Evolutionary conservation across 2,113 vertebrate species (phyloP), one percentile per base, ranked within the genome.

Genomic region (Excalfactoria chinensis): DNA sequence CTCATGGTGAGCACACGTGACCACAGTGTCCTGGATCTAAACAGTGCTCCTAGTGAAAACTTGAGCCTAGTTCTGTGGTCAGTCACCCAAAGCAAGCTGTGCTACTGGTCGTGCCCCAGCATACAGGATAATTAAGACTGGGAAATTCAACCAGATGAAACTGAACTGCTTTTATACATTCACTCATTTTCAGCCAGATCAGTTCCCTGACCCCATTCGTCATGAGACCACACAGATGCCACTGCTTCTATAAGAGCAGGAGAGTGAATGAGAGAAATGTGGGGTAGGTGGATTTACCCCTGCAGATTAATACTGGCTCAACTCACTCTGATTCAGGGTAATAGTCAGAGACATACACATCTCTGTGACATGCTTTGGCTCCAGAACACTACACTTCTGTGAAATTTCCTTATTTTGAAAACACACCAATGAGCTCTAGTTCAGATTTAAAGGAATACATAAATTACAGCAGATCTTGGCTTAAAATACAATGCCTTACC

Each of bases 401-500:
- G 78, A 79, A 63, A 88, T 35, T 74, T 68, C n/a, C 46, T 77
- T 68, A 40, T 58, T 92, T 82, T 87, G 64, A 91, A 93, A 89
- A 77, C 32, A 70, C 4, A 89, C 55, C 51, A 77, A 41, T 80
- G 32, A 83, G 26, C 17, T 74, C 22, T 62, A 81, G 28, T 73
- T 88, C 21, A 68, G 77, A 93, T 89, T 82, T 80, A 83, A 79
- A 88, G 60, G 64, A 13, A 71, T 74, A 17, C 25, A 89, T 91
- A 93, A 94, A 96, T 95, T 87, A 78, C 23, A 83, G 58, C 23
- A 71, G 32, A 64, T 92, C 90, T 95, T 92, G 87, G 85, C 82
- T 86, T 93, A 88, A 80, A 89, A 89, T 64, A 86, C 68, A 95
- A 92, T 85, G 82, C 34, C 34, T 94, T 53, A 55, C 19, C 12